These are phyloP conservation scores for Poliocrania exsul DNA, from an alignment of 2,797 vertebrate genomes.

Conservation along the genomic window DNA sequence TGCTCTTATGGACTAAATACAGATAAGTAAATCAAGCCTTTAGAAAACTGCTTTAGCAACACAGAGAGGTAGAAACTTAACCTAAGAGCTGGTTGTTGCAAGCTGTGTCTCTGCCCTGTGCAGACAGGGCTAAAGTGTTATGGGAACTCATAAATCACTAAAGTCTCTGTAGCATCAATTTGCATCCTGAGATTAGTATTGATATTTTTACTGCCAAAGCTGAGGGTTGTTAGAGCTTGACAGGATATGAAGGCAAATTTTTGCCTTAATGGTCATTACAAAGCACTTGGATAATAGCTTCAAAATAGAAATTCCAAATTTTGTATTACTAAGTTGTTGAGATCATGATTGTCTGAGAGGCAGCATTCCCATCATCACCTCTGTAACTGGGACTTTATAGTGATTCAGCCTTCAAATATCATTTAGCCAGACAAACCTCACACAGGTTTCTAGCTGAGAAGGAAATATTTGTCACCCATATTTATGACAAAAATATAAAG, in stretches of 20 bases:
- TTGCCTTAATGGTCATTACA: not conserved
- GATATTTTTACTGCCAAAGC: constrained; percentile 10
- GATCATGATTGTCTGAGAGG: not conserved
- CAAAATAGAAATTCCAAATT: not conserved
- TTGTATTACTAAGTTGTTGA: not conserved
- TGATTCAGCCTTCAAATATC: not conserved
- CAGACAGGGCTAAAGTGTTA: not conserved
- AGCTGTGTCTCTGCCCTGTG: not conserved
- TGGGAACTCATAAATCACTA: not conserved
- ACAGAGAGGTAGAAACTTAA: not conserved
- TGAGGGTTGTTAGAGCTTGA: not conserved
- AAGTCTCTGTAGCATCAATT: not conserved
- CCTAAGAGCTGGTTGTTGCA: not conserved
- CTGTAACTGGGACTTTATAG: not conserved
- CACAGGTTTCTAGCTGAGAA: not conserved
- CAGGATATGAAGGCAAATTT: not conserved
- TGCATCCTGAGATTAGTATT: constrained; percentile 29
- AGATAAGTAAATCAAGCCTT: not conserved
- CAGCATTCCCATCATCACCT: not conserved
- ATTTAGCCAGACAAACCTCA: not conserved
- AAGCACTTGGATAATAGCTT: not conserved
- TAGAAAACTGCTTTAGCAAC: not conserved
- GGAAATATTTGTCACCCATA: not conserved
- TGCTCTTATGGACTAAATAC: not conserved
- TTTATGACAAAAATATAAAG: not conserved